Evolutionary conservation across 2,888 invertebrate genomes (phyloP), one percentile per base, ranked within the genome.

Genomic region (Chalcis sispes): DNA sequence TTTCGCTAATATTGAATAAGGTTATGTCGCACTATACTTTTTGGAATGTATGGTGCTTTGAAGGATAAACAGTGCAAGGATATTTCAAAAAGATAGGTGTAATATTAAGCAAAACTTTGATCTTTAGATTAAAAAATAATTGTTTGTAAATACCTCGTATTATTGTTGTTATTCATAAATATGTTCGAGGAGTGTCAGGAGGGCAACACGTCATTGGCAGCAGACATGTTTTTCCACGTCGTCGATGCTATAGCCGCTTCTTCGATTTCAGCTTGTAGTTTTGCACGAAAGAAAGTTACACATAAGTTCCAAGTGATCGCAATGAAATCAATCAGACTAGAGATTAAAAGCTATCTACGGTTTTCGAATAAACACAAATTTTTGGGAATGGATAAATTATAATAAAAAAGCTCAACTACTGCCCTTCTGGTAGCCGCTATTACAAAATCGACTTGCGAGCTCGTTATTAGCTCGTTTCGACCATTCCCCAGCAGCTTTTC

Each of bases 191-290:
- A 54, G 8, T 54, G 66, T 77, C 71, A 77, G 58, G 77, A 74
- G 13, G 29, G 29, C 80, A 86, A 87, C 82, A 84, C 85, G 85
- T 87, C 84, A 85, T 82, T 81, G 73, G 79, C 80, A 67, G 78
- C 80, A 80, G 82, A 81, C 87, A 87, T 87, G 84, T 81, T 85
- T 84, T 78, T 76, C 76, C 70, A 65, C 72, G 69, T 62, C 75
- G 56, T 32, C 72, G 59, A 75, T 36, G 8, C 32, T 8, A 29
- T 42, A 20, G 40, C 48, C 52, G 56, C 56, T 27, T 1, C 25
- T 32, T 4, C 23, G 5, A 20, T 15, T 36, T 10, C 54, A 29
- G 27, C 15, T 18, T 23, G 32, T 25, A 23, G 10, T 1, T 0
- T 54, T 32, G 32, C 32, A 32, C 32, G 32, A 8, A 8, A 32